Percentiles rank a stretch among this genome's conserved stretches.
These are phyloP conservation scores for Nomada fabriciana DNA, from an alignment of 2,888 invertebrate genomes.

Conservation along the genomic window DNA sequence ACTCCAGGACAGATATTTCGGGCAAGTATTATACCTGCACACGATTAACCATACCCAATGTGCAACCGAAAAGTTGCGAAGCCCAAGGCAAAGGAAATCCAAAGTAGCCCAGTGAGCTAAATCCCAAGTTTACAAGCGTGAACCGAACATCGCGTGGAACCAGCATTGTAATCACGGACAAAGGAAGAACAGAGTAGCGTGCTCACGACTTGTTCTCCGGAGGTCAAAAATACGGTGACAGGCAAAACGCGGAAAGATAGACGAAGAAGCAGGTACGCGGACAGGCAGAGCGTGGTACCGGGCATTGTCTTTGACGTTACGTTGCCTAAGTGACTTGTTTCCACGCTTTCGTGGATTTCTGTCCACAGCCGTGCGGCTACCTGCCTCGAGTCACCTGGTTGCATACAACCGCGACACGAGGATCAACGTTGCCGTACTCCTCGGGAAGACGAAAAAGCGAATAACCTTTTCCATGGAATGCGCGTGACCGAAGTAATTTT, in stretches of 20 bases:
- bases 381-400: conserved; percentile 10
- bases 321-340: conserved; percentile 83
- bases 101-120: conserved; percentile 21
- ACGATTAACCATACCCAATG: not conserved
- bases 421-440: no score
- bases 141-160: conserved; percentile 22
- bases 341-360: conserved; percentile 84
- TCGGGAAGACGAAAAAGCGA: not conserved
- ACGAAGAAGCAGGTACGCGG: conserved; percentile 53
- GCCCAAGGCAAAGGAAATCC: not conserved
- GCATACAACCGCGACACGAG: conserved; percentile 5
- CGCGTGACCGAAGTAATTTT: conserved; percentile 22
- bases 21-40: not conserved
- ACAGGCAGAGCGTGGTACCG: conserved; percentile 83
- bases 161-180: conserved; percentile 57
- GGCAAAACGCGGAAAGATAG: conserved; percentile 68
- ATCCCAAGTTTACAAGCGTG: conserved; percentile 21
- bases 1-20: not conserved
- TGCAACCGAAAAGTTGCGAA: not conserved
- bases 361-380: conserved; percentile 26
- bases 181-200: conserved; percentile 40
- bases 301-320: conserved; percentile 81
- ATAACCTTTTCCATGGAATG: not conserved
- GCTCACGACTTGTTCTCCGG: conserved; percentile 10
- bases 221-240: conserved; percentile 75